Evolutionary conservation across 1,140 invertebrate species (phyloP).

Genomic region (Drosophila erecta): DNA sequence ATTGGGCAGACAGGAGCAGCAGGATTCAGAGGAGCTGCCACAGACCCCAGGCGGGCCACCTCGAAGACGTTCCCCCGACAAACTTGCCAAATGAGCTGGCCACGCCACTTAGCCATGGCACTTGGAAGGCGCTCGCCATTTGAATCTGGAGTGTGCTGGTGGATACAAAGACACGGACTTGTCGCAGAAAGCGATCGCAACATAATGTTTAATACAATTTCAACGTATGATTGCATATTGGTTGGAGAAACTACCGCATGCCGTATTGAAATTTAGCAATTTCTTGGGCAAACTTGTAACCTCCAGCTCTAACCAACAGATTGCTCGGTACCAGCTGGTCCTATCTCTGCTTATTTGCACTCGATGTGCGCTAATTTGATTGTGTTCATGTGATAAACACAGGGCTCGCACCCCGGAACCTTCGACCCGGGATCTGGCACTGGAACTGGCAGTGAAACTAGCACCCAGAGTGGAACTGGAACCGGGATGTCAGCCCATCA

Average conservation of each 20-base stretch:
- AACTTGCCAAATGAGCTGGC: slow-evolving; percentile 36
- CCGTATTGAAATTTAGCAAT: background rate
- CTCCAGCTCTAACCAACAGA: background rate
- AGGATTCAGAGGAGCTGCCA: slow-evolving; percentile 2
- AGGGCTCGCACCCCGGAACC: slow-evolving; percentile 26
- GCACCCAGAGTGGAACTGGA: background rate
- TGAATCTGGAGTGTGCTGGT: background rate
- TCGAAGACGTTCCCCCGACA: slow-evolving; percentile 32
- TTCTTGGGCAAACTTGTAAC: background rate
- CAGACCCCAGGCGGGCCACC: slow-evolving; percentile 18
- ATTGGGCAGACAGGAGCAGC: slow-evolving; percentile 10
- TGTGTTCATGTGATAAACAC: slow-evolving; percentile 80
- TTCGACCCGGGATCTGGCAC: slow-evolving; percentile 8
- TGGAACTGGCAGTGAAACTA: slow-evolving; percentile 6
- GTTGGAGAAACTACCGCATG: background rate
- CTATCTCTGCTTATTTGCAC: slow-evolving; percentile 78
- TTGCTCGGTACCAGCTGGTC: slow-evolving; percentile 48
- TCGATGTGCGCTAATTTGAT: slow-evolving; percentile 83
- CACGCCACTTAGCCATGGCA: slow-evolving; percentile 3
- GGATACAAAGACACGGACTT: too few relatives aligned
- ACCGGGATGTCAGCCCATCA: slow-evolving; percentile 17
- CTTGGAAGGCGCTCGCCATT: background rate
- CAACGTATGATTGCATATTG: too few relatives aligned
- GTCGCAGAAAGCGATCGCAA: too few relatives aligned
- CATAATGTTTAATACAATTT: too few relatives aligned